Percentiles rank a stretch among this genome's conserved stretches.
Evolutionary conservation across 2,113 vertebrate genomes (phyloP).

Genomic region (Oreochromis tanganicae): DNA sequence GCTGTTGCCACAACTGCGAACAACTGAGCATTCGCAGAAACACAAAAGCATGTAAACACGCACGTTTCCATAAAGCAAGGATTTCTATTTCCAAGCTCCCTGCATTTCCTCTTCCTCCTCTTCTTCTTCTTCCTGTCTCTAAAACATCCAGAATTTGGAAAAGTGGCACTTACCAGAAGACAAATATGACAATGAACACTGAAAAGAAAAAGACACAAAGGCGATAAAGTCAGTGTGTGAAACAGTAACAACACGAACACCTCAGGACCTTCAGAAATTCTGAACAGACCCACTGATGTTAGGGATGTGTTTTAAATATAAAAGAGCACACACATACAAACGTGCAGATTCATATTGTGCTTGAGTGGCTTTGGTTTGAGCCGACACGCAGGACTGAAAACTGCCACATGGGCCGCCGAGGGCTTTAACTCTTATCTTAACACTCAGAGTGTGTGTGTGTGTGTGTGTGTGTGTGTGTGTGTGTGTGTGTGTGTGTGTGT

Average conservation of each 20-base stretch:
- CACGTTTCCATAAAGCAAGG: background rate
- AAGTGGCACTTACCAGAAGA: background rate
- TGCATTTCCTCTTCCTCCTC: constrained; percentile 11
- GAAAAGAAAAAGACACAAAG: background rate
- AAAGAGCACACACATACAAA: background rate
- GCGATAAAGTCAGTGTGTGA: background rate
- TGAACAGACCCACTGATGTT: background rate
- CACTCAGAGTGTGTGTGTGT: background rate
- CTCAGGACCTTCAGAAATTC: background rate
- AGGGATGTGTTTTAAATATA: background rate
- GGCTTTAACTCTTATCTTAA: background rate
- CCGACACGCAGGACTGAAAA: background rate
- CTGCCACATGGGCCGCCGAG: constrained; percentile 2
- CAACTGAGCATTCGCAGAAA: background rate
- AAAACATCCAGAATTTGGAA: background rate
- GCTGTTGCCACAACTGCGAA: background rate
- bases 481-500: background rate
- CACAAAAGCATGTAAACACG: background rate
- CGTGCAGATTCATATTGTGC: background rate
- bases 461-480: too few relatives aligned
- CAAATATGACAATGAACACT: background rate
- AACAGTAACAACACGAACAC: background rate
- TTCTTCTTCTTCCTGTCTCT: background rate
- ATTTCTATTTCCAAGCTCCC: background rate
- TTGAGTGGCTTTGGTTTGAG: background rate